Evolutionary conservation across 1,140 invertebrate genomes (phyloP), one percentile per base, ranked within the genome.

Genomic region (Diorhabda elongata): DNA sequence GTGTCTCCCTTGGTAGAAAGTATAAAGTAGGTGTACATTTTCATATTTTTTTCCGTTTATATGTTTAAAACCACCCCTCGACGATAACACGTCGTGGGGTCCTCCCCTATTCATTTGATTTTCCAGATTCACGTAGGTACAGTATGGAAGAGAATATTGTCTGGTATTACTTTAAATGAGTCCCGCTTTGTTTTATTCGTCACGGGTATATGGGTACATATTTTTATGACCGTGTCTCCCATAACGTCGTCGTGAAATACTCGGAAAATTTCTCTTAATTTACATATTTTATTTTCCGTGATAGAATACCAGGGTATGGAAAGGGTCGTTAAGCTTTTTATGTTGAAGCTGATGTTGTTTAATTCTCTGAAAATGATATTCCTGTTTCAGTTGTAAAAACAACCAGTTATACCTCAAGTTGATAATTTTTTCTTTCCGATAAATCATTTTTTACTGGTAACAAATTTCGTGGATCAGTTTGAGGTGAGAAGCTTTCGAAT

Each of bases 91-190:
- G 9, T 43, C 8, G 61, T n/a, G n/a, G 61, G 61, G 42, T 62
- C 61, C 61, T 44, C 61, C 61, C 61, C 68, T 67, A 70, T 70
- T 70, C 62, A 70, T 66, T 66, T 66, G 69, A 69, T 69, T 69
- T 69, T 66, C 63, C 62, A 65, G 56, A 64, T 63, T 69, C 47
- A 69, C 64, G 63, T 26, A 26, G 26, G 26, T 69, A 69, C 64
- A 60, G 63, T 64, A 42, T 47, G 57, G 57, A n/a, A 64, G 58
- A 58, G 68, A 69, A 65, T 64, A 69, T 59, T 69, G 69, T 67
- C 7, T 66, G 59, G 56, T 61, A 70, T 70, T 59, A 64, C 62
- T 42, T 64, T 64, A 70, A 70, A 66, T 65, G 69, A 63, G 44
- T 62, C 44, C 43, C 66, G 62, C 69, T 70, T 70, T 64, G 52